A percentile compares a stretch with the other conserved stretches of the same genome.
phyloP scores from a whole-genome alignment of 2,888 invertebrate genomes.

The Omphaloscelis lunosa region DNA sequence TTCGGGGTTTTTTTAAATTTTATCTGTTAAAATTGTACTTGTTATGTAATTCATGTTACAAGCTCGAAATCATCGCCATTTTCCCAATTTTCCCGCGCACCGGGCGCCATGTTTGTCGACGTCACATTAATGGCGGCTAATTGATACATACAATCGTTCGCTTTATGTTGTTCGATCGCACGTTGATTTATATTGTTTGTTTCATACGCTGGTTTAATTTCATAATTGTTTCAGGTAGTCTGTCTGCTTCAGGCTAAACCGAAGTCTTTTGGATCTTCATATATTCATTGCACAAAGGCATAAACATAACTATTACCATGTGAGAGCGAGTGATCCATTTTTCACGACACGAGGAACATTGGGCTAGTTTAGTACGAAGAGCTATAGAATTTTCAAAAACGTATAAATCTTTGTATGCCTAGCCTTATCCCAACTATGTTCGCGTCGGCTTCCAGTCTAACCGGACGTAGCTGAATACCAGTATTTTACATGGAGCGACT shows the following conservation, averaged over 20 bases:
- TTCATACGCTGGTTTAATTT: conserved; percentile 21
- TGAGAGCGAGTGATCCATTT: too few relatives aligned
- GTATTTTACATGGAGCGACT: too few relatives aligned
- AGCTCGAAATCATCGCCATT: neutral
- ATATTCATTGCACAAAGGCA: neutral
- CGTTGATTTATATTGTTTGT: conserved; percentile 52
- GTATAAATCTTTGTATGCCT: too few relatives aligned
- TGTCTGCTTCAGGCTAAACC: neutral
- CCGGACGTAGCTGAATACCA: too few relatives aligned
- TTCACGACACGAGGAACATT: neutral
- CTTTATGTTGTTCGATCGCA: conserved; percentile 28
- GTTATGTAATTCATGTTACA: too few relatives aligned
- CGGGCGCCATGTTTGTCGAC: conserved; percentile 68
- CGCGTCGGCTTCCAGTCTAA: too few relatives aligned
- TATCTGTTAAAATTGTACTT: too few relatives aligned
- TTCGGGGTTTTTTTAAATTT: too few relatives aligned
- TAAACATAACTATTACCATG: too few relatives aligned
- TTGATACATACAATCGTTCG: conserved; percentile 62
- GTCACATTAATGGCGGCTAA: conserved; percentile 69
- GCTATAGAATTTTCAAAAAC: neutral
- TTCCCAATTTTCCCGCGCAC: conserved; percentile 57
- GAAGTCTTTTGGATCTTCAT: neutral
- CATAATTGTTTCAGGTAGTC: conserved; percentile 3
- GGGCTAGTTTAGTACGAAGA: neutral
- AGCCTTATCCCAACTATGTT: too few relatives aligned